Evolutionary conservation across 2,888 invertebrate genomes (phyloP), one percentile per base, ranked within the genome.

Genomic region (Cryptus viduatorius): DNA sequence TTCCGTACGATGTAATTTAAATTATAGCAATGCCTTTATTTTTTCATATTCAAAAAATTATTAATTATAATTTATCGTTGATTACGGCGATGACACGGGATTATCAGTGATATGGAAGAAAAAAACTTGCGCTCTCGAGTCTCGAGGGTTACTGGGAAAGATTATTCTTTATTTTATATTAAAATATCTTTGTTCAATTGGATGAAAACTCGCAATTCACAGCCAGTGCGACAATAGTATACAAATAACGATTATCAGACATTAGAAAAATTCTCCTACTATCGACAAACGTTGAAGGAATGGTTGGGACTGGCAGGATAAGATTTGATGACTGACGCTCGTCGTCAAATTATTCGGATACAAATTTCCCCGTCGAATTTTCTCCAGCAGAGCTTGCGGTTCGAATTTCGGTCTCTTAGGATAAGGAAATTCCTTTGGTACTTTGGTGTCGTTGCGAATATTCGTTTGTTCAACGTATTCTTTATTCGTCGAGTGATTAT

Each of bases 251-350:
- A 44, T n/a, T 65, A 59, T 67, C 19, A 44, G 1, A 19, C 10
- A 67, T 89, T 87, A 93, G 90, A 95, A 96, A 94, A 98, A 96
- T 95, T 98, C 97, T 0, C 98, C 98, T 84, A 96, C 95, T 86
- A 97, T 94, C 16, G 97, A 96, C 92, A 98, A 95, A 90, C 97
- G 95, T 93, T 97, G 96, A 83, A 97, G 93, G 93, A 97, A 98
- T 16, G 97, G 96, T 79, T 97, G 98, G 1, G 97, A 97, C 72
- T 96, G 96, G 89, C 98, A 98, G 67, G 96, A 95, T 79, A 98
- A 94, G 14, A 97, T 91, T 83, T 96, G 95, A 93, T 96, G 97
- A 90, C 96, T 95, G 59, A 94, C 92, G 14, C 94, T 94, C 92
- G 96, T 95, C 0, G 96, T 95, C 85, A 94, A 94, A 90, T 96